Base-by-base conservation (phyloP, 2,888 invertebrate genomes). In the Sacculina carcini region DNA sequence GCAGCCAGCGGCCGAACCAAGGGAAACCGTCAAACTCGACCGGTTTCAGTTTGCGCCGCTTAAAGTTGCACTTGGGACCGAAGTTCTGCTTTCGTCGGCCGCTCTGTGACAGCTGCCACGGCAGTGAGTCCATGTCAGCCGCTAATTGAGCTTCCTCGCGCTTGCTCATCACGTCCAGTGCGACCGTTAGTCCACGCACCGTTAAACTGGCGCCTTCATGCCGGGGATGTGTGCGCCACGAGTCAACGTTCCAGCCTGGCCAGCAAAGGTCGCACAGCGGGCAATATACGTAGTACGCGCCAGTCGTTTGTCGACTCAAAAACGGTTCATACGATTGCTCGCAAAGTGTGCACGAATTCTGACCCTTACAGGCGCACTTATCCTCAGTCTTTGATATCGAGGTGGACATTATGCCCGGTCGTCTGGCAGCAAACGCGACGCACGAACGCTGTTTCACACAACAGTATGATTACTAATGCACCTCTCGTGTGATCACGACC, bases 21-120 rank as follows among this genome's bases (percentile, higher is more conserved):
- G 96, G 96, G 66, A 92, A 85, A 0, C 98, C 92, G 39, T 71
- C 67, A 63, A 94, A 96, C n/a, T 69, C 65, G 0, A 80, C 84
- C 19, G 74, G 59, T 54, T 73, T 76, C 7, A 92, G 66, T 65
- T 85, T 90, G 59, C 76, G 76, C 65, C 85, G 87, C 63, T 92
- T 96, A 64, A 99, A 98, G 67, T 98, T 98, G 10, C 92, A 89
- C 68, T 92, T 94, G 0, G 98, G 98, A 1, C 98, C 98, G 66
- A 78, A 96, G 66, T 98, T 98, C 74, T 77, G 94, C 65, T 98
- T 98, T 53, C 86, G 73, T 50, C 96, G 72, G 1, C 96, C 96
- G 64, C 92, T 94, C 65, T 96, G 96, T 0, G 96, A 96, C 34
- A 72, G 69, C 58, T 79, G 78, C 94, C 96, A 98, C 0, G 79